Base-by-base conservation (phyloP, 2,113 vertebrate genomes). In the Colossoma macropomum region DNA sequence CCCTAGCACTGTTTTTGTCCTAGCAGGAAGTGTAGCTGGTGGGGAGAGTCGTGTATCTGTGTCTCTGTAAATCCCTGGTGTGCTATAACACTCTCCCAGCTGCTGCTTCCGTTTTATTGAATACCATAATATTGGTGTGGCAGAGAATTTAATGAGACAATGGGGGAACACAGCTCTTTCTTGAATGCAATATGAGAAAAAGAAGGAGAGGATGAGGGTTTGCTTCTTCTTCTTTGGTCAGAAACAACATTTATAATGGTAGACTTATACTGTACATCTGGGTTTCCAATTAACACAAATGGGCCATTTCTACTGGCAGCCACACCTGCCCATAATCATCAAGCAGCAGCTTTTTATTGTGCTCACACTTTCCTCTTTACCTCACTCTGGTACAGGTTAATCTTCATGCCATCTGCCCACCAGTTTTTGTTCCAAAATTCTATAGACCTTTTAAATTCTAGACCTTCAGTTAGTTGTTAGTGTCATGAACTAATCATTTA, bases 21-120 rank as follows among this genome's bases (percentile, higher is more conserved):
- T 79, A 79, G 45, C 52, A 73, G 56, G 59, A 32, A 50, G 34
- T 12, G 12, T 45, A 80, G 56, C 32, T 69, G 62, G 63, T 50
- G 32, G 72, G 70, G 75, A 85, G 28, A 75, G 48, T 27, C 79
- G n/a, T 75, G 80, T 45, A 54, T 48, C 25, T 75, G 48, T 69
- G 74, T 74, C 66, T 80, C 56, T 82, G 62, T 68, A 77, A 34
- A 69, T 74, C 50, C 60, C 69, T 34, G 82, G 76, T 81, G 83
- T 50, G 77, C 78, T 78, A 73, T 84, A 81, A 81, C 81, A 73
- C 75, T 73, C 68, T 83, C 79, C 27, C 48, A 50, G 50, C 78
- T 84, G 79, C 79, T 75, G 75, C 75, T 84, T 84, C 52, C 78
- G 6, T 45, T 84, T 77, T 84, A 84, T 78, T 87, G 54, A 81